Base-by-base conservation (phyloP, 2,888 invertebrate genomes). In the Chesias legatella region DNA sequence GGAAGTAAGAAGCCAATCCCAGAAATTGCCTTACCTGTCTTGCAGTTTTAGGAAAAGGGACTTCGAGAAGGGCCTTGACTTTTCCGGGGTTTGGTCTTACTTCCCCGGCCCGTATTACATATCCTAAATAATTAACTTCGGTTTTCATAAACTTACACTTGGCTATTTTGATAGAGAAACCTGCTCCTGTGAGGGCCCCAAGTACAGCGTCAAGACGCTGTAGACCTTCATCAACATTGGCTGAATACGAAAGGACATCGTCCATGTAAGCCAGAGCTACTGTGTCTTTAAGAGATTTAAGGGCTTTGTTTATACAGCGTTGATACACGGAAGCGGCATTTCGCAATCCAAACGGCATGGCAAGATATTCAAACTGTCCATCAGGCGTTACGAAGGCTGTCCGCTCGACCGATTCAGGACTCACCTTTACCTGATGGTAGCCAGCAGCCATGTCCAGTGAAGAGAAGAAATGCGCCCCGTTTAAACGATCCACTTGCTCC, bases 371-470 rank as follows among this genome's bases (percentile, higher is more conserved):
- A 7, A 31, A 57, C 9, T 50, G 43, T 0, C 49, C 51, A 6
- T 46, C 46, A 0, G 46, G 54, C 1, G 51, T 51, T 0, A 54
- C 47, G 29, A 56, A 56, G 0, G 54, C 53, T 6, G 54, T 48
- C 0, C 33, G 34, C 5, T 43, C 51, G 0, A 60, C 30, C 1
- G 44, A 46, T 0, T 53, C 49, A 1, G 41, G 33, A 1, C 52
- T 42, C 7, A 62, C 33, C 0, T 29, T 31, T 7, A 66, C 62
- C n/a, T 60, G 58, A 21, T 61, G 58, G 24, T 47, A 63, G 0
- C 60, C 60, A 0, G 55, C 33, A 0, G 53, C 56, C 58, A 60
- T 58, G 22, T 62, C 58, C 7, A 60, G n/a, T 1, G 33, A 36
- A 0, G 55, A 52, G 33, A 54, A 61, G n/a, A 27, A 55, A 2